These are phyloP conservation scores for Orussus abietinus DNA, from an alignment of 1,140 invertebrate species.

Conservation along the genomic window DNA sequence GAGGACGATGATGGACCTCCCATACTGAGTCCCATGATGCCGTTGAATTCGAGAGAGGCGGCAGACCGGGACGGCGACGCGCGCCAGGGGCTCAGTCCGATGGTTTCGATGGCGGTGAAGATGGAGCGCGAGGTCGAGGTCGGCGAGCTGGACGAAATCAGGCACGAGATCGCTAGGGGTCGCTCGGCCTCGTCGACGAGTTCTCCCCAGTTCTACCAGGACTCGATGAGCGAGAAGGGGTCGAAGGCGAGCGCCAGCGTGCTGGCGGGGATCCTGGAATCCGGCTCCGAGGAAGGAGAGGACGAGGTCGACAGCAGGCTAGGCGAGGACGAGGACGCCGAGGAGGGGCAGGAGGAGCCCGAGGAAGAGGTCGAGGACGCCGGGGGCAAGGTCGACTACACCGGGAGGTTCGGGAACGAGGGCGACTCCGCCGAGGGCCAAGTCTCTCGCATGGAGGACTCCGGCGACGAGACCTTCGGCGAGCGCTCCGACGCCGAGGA, in stretches of 20 bases:
- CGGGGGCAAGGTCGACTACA: slow-evolving; percentile 15
- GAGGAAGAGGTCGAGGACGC: slow-evolving; percentile 5
- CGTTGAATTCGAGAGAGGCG: slow-evolving; percentile 17
- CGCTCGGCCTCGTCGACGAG: slow-evolving; percentile 11
- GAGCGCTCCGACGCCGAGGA: slow-evolving; percentile 18
- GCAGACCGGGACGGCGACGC: slow-evolving; percentile 18
- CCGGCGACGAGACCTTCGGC: slow-evolving; percentile 9
- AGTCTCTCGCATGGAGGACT: slow-evolving; percentile 6
- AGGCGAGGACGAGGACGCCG: slow-evolving; percentile 11
- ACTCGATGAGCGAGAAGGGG: background rate
- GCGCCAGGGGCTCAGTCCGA: slow-evolving; percentile 35
- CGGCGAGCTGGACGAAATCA: slow-evolving; percentile 13
- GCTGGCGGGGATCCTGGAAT: background rate
- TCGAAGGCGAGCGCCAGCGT: background rate
- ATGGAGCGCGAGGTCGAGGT: slow-evolving; percentile 18
- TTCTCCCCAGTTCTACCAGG: slow-evolving; percentile 5
- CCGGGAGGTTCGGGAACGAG: slow-evolving; percentile 17
- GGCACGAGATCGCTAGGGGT: slow-evolving; percentile 15
- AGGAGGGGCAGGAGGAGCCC: slow-evolving; percentile 4
- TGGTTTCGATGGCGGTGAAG: slow-evolving; percentile 21
- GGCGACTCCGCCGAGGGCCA: slow-evolving; percentile 16
- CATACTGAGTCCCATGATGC: slow-evolving; percentile 45
- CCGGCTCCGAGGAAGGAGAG: slow-evolving; percentile 5
- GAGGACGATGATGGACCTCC: slow-evolving; percentile 44
- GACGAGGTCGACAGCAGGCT: slow-evolving; percentile 12